Evolutionary conservation across 2,888 invertebrate genomes (phyloP).

Genomic region (Trichopoda pennipes): DNA sequence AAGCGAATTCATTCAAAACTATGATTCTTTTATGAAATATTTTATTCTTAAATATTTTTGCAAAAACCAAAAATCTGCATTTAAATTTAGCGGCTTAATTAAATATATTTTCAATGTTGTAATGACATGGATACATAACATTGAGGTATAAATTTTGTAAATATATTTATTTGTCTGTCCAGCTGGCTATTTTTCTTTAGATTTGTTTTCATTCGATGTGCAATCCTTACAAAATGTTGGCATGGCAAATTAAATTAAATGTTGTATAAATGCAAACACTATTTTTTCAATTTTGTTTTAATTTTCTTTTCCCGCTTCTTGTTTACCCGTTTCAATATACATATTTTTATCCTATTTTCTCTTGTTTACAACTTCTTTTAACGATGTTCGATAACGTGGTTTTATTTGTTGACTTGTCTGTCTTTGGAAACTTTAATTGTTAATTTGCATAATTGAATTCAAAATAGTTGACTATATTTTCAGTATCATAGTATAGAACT

Average conservation of each 20-base stretch:
- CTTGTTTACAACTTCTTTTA: conserved; percentile 10
- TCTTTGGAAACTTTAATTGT: conserved; percentile 39
- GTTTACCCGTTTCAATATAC: not conserved
- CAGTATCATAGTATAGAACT: not conserved
- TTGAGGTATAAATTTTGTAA: not conserved
- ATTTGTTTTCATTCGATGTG: conserved; percentile 30
- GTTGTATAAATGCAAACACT: conserved; percentile 40
- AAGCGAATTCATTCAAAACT: no score
- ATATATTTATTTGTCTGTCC: conserved; percentile 4
- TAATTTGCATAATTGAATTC: conserved; percentile 69
- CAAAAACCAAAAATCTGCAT: no score
- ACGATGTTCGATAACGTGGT: not conserved
- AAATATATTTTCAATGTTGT: no score
- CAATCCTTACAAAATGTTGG: conserved; percentile 45
- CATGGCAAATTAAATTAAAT: conserved; percentile 61
- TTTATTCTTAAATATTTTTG: no score
- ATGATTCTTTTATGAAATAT: no score
- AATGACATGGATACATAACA: no score
- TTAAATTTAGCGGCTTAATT: no score
- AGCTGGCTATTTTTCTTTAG: not conserved
- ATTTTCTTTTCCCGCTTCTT: not conserved
- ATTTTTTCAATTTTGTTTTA: not conserved
- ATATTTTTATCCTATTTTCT: conserved; percentile 6
- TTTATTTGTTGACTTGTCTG: conserved; percentile 23
- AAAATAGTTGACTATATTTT: conserved; percentile 47